Evolutionary conservation across 2,888 invertebrate species (phyloP), one percentile per base, ranked within the genome.

Genomic region (Cephus rjabovi): DNA sequence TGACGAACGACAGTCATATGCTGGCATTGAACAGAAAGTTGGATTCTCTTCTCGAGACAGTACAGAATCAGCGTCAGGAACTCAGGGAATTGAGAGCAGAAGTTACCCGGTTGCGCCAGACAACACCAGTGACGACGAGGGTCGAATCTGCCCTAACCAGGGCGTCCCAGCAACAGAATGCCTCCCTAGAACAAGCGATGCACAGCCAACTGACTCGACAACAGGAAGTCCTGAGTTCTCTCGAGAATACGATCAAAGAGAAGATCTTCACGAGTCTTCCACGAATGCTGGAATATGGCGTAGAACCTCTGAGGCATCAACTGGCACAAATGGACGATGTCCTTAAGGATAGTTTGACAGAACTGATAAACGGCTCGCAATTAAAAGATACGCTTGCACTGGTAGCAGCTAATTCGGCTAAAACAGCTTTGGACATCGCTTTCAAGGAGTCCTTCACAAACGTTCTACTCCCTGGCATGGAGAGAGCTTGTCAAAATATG

Each of bases 401-500:
- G 70, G 94, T 95, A 0, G 94, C 96, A 40, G 93, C 95, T 6
- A 93, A 93, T 83, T 94, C 95, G 0, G 94, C 97, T 23, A 95
- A 96, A 84, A 95, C 95, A 4, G 94, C 95, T 81, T 94, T 97
- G 77, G 96, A 97, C 85, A 93, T 94, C 30, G 95, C 96, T 23
- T 97, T 97, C 90, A 95, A 95, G 82, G 96, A 97, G 77, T 94
- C 96, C 35, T 95, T 98, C 89, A 93, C 94, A 73, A 95, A 95
- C 82, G 94, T 95, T 82, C 93, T 98, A 74, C 93, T 98, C 87
- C 98, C 98, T 4, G 95, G 95, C 56, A 96, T 98, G 93, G 98
- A 98, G 91, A 95, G 95, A 89, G 95, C 97, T 77, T 96, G 96
- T 85, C 95, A 95, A 87, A 95, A 95, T 88, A 96, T 99, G 94